Conservation (phyloP, 2,113 vertebrate genomes). For the Athene cunicularia region DNA sequence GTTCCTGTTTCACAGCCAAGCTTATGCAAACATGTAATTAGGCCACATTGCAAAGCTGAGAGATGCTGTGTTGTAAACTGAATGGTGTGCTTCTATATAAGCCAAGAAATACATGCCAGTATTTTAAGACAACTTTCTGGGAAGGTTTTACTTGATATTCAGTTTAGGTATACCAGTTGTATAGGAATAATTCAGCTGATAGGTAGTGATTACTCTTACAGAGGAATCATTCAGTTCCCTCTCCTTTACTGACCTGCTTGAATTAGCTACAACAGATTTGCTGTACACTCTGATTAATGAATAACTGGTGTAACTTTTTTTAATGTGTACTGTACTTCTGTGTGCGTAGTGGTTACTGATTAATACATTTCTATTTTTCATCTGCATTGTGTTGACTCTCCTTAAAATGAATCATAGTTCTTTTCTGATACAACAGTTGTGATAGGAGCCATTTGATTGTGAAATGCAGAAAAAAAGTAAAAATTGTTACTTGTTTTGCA, state of each 20-base stretch:
- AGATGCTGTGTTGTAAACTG: not conserved
- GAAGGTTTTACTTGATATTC: not conserved
- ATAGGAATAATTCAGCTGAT: not conserved
- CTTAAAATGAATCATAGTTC: not conserved
- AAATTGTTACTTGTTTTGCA: not conserved
- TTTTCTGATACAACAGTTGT: not conserved
- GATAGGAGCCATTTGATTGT: not conserved
- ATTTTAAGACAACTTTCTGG: not conserved
- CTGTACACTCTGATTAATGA: not conserved
- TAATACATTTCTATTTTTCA: not conserved
- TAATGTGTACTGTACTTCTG: not conserved
- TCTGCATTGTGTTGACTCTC: not conserved
- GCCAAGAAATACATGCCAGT: not conserved
- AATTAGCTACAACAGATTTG: not conserved
- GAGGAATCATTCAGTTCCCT: not conserved
- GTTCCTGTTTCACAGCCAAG: not conserved
- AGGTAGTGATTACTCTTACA: not conserved
- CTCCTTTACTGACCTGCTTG: not conserved
- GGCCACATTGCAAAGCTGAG: not conserved
- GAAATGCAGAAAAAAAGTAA: not conserved
- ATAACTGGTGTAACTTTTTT: not conserved
- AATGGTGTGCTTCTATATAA: not conserved
- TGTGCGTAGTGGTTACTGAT: slow-evolving; percentile 46
- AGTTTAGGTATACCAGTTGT: not conserved
- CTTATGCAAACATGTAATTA: not conserved